A percentile compares a stretch with the other conserved stretches of the same genome.
Evolutionary conservation across 2,113 vertebrate species (phyloP).

Genomic region (Arenaria interpres): DNA sequence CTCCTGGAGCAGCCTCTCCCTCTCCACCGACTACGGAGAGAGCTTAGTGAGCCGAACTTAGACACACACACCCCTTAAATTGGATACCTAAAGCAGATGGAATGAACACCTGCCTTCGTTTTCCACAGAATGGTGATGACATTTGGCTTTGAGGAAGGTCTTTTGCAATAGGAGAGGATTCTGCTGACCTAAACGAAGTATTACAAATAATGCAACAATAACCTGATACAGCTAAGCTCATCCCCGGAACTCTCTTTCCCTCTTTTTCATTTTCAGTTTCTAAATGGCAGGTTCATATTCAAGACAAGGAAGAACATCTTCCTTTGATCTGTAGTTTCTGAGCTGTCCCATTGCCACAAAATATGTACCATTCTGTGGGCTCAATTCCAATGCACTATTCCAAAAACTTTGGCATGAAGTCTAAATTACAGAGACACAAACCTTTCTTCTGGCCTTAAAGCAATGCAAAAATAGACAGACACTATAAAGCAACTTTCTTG

Average conservation of each 20-base stretch:
- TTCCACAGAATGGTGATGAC: neutral
- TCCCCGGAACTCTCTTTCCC: neutral
- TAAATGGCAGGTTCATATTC: neutral
- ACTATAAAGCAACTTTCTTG: neutral
- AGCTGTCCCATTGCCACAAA: neutral
- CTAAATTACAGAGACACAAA: neutral
- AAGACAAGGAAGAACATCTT: neutral
- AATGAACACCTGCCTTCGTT: constrained; percentile 37
- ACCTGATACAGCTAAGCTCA: neutral
- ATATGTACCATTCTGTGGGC: neutral
- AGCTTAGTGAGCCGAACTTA: neutral
- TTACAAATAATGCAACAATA: neutral
- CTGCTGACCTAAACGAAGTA: neutral
- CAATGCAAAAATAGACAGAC: neutral
- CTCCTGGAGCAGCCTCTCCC: neutral
- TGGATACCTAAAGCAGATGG: constrained; percentile 50
- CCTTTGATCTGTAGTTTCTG: constrained; percentile 14
- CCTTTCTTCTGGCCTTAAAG: neutral
- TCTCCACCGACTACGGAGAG: neutral
- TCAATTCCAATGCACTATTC: neutral
- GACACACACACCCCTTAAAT: neutral
- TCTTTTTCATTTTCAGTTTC: neutral
- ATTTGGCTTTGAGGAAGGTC: neutral
- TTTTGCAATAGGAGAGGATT: neutral
- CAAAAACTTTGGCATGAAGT: neutral